Conservation (phyloP, 1,140 invertebrate genomes). For the Dendroctonus ponderosae region DNA sequence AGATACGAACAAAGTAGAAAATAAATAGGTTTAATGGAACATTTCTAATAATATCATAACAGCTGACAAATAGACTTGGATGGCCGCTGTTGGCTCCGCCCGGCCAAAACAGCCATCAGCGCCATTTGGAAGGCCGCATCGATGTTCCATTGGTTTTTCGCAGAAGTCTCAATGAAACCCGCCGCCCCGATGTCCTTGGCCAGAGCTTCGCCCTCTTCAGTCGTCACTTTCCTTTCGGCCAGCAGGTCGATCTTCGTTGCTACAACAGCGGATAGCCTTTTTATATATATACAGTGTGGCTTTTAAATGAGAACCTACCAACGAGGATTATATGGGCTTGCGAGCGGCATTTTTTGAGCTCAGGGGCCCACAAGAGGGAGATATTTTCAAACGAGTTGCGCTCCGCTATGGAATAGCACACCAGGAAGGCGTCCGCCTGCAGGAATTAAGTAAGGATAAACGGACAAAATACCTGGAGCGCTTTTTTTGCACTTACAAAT, state of each 20-base stretch:
- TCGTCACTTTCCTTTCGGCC: slow-evolving; percentile 32
- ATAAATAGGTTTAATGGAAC: slow-evolving; percentile 1
- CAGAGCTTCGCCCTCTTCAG: slow-evolving; percentile 37
- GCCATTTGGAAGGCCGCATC: slow-evolving; percentile 48
- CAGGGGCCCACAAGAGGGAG: slow-evolving; percentile 93
- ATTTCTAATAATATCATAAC: slow-evolving; percentile 21
- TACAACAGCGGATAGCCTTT: too few species aligned
- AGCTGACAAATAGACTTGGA: slow-evolving; percentile 15
- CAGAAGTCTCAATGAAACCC: slow-evolving; percentile 42
- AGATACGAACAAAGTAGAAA: neutral
- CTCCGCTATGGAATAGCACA: slow-evolving; percentile 96
- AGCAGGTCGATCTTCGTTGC: slow-evolving; percentile 64
- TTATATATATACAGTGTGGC: neutral
- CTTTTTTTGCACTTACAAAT: slow-evolving; percentile 50
- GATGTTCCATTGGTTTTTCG: slow-evolving; percentile 39
- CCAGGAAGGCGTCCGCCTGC: slow-evolving; percentile 95
- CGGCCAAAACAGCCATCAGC: slow-evolving; percentile 26
- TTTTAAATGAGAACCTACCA: slow-evolving; percentile 33
- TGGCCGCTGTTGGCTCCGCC: neutral
- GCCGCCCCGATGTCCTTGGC: slow-evolving; percentile 39
- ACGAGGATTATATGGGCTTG: slow-evolving; percentile 44
- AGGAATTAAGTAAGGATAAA: slow-evolving; percentile 46
- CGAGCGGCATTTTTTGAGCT: slow-evolving; percentile 56
- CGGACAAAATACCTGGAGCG: slow-evolving; percentile 7
- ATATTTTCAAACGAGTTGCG: slow-evolving; percentile 98